Conservation (phyloP, 23 tunicate genomes). For the Pegea sp. region DNA sequence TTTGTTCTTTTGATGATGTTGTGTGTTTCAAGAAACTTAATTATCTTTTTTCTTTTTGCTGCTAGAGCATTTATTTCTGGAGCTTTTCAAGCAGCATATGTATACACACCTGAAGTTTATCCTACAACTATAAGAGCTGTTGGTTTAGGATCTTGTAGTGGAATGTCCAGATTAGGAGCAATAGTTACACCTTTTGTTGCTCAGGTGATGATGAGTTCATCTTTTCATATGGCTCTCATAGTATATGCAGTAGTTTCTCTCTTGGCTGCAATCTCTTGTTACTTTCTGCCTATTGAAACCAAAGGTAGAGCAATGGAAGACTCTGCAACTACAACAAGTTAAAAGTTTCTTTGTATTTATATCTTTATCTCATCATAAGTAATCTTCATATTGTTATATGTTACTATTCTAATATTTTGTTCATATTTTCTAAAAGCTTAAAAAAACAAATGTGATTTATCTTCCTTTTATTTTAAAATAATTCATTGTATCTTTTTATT, state of each 20-base stretch:
- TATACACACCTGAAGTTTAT: slow-evolving; percentile 97
- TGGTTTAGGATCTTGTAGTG: slow-evolving; percentile 97
- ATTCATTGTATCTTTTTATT: too few species aligned
- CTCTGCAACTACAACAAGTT: too few species aligned
- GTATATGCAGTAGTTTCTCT: slow-evolving; percentile 71
- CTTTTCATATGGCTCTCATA: slow-evolving; percentile 37
- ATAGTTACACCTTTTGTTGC: slow-evolving; percentile 91
- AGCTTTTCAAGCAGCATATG: slow-evolving; percentile 97
- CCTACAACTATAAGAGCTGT: slow-evolving; percentile 88
- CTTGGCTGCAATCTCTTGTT: slow-evolving; percentile 48
- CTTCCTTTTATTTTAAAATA: too few species aligned
- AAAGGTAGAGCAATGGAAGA: slow-evolving; percentile 88
- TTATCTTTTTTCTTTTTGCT: slow-evolving; percentile 78
- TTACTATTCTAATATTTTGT: too few species aligned
- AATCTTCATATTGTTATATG: too few species aligned
- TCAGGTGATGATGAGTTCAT: slow-evolving; percentile 58
- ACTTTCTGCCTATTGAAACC: slow-evolving; percentile 82
- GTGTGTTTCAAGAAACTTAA: slow-evolving; percentile 40
- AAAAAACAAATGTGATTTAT: too few species aligned
- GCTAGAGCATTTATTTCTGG: slow-evolving; percentile 98
- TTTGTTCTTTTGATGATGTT: slow-evolving; percentile 43
- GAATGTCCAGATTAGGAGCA: slow-evolving; percentile 86
- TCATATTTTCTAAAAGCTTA: too few species aligned
- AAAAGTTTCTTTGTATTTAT: too few species aligned
- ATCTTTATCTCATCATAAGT: too few species aligned